Base-by-base conservation (phyloP, 2,888 invertebrate species). In the Trichogramma evanescens region DNA sequence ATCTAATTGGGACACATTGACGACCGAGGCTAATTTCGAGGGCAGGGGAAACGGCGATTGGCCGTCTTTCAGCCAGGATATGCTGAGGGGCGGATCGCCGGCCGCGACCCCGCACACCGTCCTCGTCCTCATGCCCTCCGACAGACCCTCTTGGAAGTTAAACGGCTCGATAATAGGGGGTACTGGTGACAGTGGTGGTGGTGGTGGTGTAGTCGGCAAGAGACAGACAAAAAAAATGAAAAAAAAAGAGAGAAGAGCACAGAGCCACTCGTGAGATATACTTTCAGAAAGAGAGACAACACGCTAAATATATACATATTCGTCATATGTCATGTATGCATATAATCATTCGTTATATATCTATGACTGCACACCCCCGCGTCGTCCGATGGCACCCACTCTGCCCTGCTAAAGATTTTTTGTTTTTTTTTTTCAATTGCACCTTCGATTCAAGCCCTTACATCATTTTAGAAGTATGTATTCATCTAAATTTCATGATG, bases 121-220 rank as follows among this genome's bases (percentile, higher is more conserved):
- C 79, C 89, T 85, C 70, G 89, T 89, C 78, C 89, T 85, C 87
- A 88, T 88, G 80, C 88, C 88, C 82, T 89, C 88, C 78, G 87
- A 86, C 78, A 89, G 85, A 79, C 88, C 88, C 81, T 88, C 89
- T 86, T 88, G 87, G 83, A 89, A 89, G 82, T 84, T 84, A 85
- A 89, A 89, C 81, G 89, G 88, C 84, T 88, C 88, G 84, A 89
- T 89, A 83, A 87, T 87, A 81, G 89, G 89, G 81, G 89, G 89
- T 84, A 89, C 89, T 89, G 86, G 78, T 82, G 82, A 64, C 26
- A 26, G 26, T 26, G 3, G 26, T 26, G 26, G 26, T 26, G 26
- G 26, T 26, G 26, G 26, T 26, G 26, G 26, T 26, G 26, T 26
- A 2, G 26, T 26, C 26, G 26, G 26, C 26, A 42, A 52, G 52